Evolutionary conservation across 2,888 invertebrate species (phyloP), one percentile per base, ranked within the genome.

Genomic region (Octonoba sinensis): DNA sequence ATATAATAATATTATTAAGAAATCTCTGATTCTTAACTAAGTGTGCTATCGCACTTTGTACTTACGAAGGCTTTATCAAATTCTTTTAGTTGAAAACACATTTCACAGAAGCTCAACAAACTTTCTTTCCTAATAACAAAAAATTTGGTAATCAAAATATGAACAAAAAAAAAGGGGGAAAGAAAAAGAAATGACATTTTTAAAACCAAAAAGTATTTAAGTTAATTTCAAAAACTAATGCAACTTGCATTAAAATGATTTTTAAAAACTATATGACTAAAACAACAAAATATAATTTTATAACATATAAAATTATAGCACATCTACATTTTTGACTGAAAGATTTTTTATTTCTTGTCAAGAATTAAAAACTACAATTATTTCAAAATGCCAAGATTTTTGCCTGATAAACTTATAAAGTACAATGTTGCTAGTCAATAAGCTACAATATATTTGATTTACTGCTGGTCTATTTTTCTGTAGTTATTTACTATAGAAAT

Each of bases 101-200:
- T 20, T 36, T 72, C 60, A 56, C 73, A 81, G 44, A 81, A 73
- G 13, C 69, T 73, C 15, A 81, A n/a, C 22, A 81, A 69, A 49
- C n/a, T 13, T n/a, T 73, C 62, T 51, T 49, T 67, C 3, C 79
- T 79, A n/a, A 13, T 60, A 51, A 72, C 22, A 27, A 16, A 67
- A 54, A 3, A 27, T 6, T 27, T 27, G 6, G 2, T 27, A 3
- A 27, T 3, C 6, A 27, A 27, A 27, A 27, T 27, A 3, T 27
- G 27, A 27, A 67, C 0, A 15, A 54, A 13, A 24, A 24, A 60
- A 3, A 12, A 56, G 16, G n/a, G 1, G n/a, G 2, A 56, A 18
- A 3, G 18, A 56, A 56, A 12, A 56, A n/a, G 18, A 20, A 62
- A 15, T 27, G 36, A 20, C 20, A 59, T 59, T 59, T 27, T 24